Base-by-base conservation (phyloP, 2,888 invertebrate species). In the Dolichomitus sp. region DNA sequence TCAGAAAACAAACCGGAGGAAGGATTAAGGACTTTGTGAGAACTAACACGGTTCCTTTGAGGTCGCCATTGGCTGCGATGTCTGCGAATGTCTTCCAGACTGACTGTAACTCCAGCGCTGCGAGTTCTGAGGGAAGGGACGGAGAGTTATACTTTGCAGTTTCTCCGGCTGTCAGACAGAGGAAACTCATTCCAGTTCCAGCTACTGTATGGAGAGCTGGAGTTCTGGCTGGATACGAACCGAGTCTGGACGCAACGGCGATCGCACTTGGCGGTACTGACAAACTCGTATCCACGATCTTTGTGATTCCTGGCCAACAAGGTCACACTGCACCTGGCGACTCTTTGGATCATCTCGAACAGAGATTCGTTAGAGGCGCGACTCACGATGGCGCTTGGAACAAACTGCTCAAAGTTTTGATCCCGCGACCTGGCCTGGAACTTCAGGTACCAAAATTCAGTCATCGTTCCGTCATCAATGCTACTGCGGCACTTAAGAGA, bases 61-160 rank as follows among this genome's bases (percentile, higher is more conserved):
- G 96, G 87, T 96, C 97, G 6, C 98, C 98, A 1, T 93, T 98
- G 65, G 97, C 97, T 54, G 97, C 97, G 0, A 95, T 98, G 82
- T 97, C 97, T 1, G 97, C 97, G 1, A 98, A 97, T 90, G 96
- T 98, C 79, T 97, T 97, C 92, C 96, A 98, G 96, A 97, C 97
- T 19, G 97, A 98, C 89, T 98, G 98, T 92, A 95, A 97, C 89
- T 97, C 97, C 90, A 95, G 96, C 0, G 95, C 94, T 37, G 96
- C 96, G 2, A 97, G 97, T 0, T 96, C 96, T 0, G 95, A 96
- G 50, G 97, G 97, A 30, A 95, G 97, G 68, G 97, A 98, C 88
- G 97, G 97, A 0, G 98, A 98, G 94, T 96, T 97, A 95, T 97
- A 97, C 93, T 98, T 97, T 93, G 97, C 97, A 40, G 97, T 97